These are phyloP conservation scores for Hesperia comma DNA, from an alignment of 2,888 invertebrate genomes.

Conservation along the genomic window DNA sequence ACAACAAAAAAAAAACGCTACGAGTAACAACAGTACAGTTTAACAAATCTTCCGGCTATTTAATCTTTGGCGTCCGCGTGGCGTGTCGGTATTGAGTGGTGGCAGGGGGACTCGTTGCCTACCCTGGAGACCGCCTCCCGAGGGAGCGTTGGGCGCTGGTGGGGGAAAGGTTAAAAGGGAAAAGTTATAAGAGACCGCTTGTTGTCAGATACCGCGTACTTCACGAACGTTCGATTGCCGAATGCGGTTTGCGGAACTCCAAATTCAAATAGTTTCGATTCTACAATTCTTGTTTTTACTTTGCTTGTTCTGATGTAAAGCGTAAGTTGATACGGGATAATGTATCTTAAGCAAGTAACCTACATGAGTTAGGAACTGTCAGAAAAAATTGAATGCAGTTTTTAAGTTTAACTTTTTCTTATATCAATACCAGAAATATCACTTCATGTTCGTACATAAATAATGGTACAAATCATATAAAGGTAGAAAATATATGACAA, in stretches of 20 bases:
- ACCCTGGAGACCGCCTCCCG: conserved; percentile 84
- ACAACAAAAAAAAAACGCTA: not conserved
- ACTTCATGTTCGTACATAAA: too few relatives aligned
- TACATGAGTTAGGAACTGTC: too few relatives aligned
- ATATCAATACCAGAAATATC: too few relatives aligned
- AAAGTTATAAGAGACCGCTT: conserved; percentile 84
- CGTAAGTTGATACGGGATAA: not conserved
- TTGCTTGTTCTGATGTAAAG: not conserved
- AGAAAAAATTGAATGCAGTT: too few relatives aligned
- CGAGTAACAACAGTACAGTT: too few relatives aligned
- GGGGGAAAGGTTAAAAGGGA: conserved; percentile 81
- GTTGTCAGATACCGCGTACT: conserved; percentile 77
- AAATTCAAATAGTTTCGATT: conserved; percentile 25
- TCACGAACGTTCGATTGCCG: conserved; percentile 69
- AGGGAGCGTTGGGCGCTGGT: conserved; percentile 61
- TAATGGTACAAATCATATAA: too few relatives aligned
- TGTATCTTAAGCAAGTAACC: too few relatives aligned
- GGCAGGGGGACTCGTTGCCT: conserved; percentile 76
- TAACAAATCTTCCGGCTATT: conserved; percentile 49
- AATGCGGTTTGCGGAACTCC: conserved; percentile 57
- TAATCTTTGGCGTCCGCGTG: conserved; percentile 78
- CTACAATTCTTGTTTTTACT: conserved; percentile 12
- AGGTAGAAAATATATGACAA: too few relatives aligned
- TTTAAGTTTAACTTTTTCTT: too few relatives aligned
- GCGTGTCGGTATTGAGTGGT: conserved; percentile 84